These are phyloP conservation scores for Sorex maritimensis DNA, from an alignment of 2,797 vertebrate genomes.

Conservation along the genomic window DNA sequence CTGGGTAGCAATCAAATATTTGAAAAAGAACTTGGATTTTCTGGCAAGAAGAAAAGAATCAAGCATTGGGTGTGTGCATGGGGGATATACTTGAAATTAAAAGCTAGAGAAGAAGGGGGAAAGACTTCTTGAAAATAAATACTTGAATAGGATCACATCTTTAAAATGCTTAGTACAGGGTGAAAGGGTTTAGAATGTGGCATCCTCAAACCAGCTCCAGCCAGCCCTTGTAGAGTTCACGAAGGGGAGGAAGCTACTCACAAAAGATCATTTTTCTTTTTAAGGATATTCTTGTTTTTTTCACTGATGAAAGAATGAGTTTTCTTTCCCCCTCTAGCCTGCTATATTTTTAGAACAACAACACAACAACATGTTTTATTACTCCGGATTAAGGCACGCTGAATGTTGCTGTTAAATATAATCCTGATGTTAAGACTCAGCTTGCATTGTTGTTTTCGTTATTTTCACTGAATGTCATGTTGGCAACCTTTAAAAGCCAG, in stretches of 20 bases:
- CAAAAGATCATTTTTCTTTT: conserved; percentile 59
- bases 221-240: conserved; percentile 9
- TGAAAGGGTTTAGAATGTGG: background rate
- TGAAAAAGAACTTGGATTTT: conserved; percentile 82
- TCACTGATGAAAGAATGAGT: conserved; percentile 34
- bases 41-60: conserved; percentile 81
- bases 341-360: conserved; percentile 78
- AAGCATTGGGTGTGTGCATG: background rate
- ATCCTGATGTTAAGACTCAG: conserved; percentile 63
- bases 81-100: conserved; percentile 50
- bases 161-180: conserved; percentile 31
- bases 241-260: background rate
- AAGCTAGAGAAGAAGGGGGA: conserved; percentile 59
- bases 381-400: background rate
- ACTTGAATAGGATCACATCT: background rate
- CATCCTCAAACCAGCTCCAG: background rate
- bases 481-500: conserved; percentile 55
- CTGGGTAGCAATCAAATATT: conserved; percentile 86
- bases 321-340: background rate
- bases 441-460: conserved; percentile 62
- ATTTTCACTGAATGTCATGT: conserved; percentile 16
- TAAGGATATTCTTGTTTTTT: conserved; percentile 57
- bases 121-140: conserved; percentile 64
- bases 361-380: conserved; percentile 59
- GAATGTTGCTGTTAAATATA: conserved; percentile 61